Evolutionary conservation across 2,797 vertebrate species (phyloP), one percentile per base, ranked within the genome.

Genomic region (Chaenodraco wilsoni): DNA sequence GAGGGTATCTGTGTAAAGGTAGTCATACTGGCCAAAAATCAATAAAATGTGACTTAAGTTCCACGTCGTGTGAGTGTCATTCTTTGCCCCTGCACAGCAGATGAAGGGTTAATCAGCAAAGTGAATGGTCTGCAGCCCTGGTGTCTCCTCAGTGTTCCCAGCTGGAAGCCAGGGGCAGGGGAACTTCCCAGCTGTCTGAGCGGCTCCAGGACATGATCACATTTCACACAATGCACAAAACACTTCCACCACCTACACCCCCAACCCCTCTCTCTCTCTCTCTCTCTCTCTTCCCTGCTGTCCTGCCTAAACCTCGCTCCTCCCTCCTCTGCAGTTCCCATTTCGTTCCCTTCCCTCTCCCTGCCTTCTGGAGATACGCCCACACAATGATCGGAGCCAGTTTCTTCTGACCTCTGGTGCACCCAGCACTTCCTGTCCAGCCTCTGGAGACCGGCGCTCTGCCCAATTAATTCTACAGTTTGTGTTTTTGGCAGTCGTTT

Each of bases 1-100:
- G 67, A 81, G 86, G 80, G 84, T 85, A 85, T 92, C 95, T 98
- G 96, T 94, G 89, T 98, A 96, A 97, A 95, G 96, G 95, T 96
- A 94, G 94, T 96, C 95, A 93, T 93, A 78, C 94, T 95, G 96
- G 93, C 89, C 94, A 90, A 92, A 48, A 96, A 95, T 94, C 94
- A 98, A 96, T 98, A 98, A 27, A 98, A 98, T 89, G 93, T 95
- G 91, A 96, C 94, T 93, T 92, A 90, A 91, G 79, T 88, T 86
- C 33, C 74, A 68, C 10, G 0, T 23, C 2, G 74, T 90, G 14
- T 79, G 27, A 33, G 74, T 77, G 74, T 89, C 84, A 79, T 88
- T 88, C 80, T 65, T 71, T 56, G 51, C 65, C 77, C 17, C 5
- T 2, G 46, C 71, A 31, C 51, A 48, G 79, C 49, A 62, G 60